phyloP scores from a whole-genome alignment of 2,797 vertebrate genomes.

The Sebastes aleutianus region DNA sequence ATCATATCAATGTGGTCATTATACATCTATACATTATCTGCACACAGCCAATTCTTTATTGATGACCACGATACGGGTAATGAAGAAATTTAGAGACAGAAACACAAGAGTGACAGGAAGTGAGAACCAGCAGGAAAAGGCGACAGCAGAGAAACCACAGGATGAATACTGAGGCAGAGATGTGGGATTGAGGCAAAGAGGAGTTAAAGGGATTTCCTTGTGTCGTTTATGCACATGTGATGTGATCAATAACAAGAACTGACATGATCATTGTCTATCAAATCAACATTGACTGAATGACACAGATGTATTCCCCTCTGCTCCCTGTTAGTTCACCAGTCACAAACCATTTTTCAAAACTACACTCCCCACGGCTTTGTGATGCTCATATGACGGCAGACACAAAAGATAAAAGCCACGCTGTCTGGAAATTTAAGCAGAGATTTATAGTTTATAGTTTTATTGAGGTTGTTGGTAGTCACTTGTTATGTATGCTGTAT shows the following conservation, averaged over 20 bases:
- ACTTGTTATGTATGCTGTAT: background rate
- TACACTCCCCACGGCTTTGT: background rate
- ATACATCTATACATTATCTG: background rate
- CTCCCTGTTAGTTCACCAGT: background rate
- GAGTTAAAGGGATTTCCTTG: background rate
- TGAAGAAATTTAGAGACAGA: background rate
- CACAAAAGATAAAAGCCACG: background rate
- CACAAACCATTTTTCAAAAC: background rate
- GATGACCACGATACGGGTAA: background rate
- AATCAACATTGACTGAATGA: background rate
- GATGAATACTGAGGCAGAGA: background rate
- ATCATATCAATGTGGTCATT: background rate
- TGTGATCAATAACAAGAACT: background rate
- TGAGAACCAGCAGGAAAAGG: background rate
- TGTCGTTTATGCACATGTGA: background rate
- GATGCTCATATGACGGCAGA: background rate
- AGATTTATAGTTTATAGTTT: background rate
- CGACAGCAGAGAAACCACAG: background rate
- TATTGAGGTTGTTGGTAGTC: background rate
- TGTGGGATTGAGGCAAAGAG: background rate
- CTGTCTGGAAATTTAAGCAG: background rate
- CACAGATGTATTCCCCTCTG: background rate
- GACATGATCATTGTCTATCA: background rate
- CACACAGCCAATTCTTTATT: background rate
- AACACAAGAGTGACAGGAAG: background rate